Evolutionary conservation across 2,113 vertebrate species (phyloP).

Genomic region (Gallinago paraguaiae): DNA sequence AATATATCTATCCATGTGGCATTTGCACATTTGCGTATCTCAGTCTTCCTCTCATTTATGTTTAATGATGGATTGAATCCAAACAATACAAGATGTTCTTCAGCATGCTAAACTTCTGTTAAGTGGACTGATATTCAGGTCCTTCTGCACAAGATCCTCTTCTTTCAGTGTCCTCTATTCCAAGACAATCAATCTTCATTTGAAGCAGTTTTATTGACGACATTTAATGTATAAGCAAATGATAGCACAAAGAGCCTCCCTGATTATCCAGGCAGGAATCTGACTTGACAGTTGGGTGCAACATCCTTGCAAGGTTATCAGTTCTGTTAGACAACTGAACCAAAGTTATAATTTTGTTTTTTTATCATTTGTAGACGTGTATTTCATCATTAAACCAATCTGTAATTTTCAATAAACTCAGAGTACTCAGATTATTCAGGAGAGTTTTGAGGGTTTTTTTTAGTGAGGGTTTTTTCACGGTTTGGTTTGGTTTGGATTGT

Average conservation of each 20-base stretch:
- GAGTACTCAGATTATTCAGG: not conserved
- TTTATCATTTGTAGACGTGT: not conserved
- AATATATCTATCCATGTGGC: slow-evolving; percentile 73
- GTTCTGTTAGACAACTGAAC: not conserved
- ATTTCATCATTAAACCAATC: not conserved
- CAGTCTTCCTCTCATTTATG: slow-evolving; percentile 69
- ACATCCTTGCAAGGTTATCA: not conserved
- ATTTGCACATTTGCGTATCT: slow-evolving; percentile 69
- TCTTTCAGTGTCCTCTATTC: not conserved
- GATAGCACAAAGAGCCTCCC: not conserved
- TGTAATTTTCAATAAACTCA: not conserved
- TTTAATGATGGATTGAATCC: slow-evolving; percentile 77
- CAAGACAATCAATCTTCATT: slow-evolving; percentile 5
- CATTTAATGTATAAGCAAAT: not conserved
- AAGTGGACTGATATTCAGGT: slow-evolving; percentile 48
- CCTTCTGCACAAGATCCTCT: not conserved
- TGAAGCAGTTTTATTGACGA: not conserved
- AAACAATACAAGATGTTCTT: slow-evolving; percentile 79
- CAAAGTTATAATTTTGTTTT: not conserved
- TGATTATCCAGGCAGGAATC: not conserved
- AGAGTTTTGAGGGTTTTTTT: not conserved
- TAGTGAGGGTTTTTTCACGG: not conserved
- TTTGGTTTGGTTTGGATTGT: not conserved
- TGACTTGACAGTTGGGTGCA: not conserved
- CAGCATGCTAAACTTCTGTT: slow-evolving; percentile 70